Evolutionary conservation across 1,140 invertebrate species (phyloP), one percentile per base, ranked within the genome.

Genomic region (Cataglyphis hispanica): DNA sequence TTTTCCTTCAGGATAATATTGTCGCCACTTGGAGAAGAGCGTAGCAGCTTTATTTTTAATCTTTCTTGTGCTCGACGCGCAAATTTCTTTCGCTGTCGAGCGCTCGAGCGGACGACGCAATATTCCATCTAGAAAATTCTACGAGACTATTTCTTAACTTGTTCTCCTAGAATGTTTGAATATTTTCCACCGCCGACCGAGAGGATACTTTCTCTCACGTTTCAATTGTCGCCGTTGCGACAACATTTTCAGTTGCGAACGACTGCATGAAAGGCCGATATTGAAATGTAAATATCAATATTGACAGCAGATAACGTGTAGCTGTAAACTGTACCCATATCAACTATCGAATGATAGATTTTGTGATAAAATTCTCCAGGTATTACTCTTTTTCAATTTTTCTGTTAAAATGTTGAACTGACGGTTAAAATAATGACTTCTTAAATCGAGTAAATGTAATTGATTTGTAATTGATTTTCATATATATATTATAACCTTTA

Each of bases 201-300:
- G 34, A 19, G 13, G 31, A 50, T 37, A 69, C 40, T 60, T 31
- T 31, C 19, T 31, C 4, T 4, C 40, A 43, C 67, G 10, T 74
- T 72, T 81, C 43, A 5, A 4, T 69, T 40, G 37, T 5, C 13
- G 11, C 46, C 22, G 40, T 69, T 64, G 31, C 16, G n/a, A n/a
- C n/a, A 83, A 72, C 46, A 40, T 83, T 61, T 83, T 34, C 37
- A 34, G 37, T 74, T 83, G 78, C 78, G 74, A 83, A 83, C 72
- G 72, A 27, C 67, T 60, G 31, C 40, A 37, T 46, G 56, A 74
- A 72, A 83, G 78, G 46, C 78, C 25, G 53, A 34, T 72, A 72
- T 43, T 37, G n/a, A 13, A 22, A 11, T 13, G 53, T 25, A 74
- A 83, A 83, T 74, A 61, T 72, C 58, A 83, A 83, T 83, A 83